Evolutionary conservation across 2,797 vertebrate genomes (phyloP).

Genomic region (Tapera naevia): DNA sequence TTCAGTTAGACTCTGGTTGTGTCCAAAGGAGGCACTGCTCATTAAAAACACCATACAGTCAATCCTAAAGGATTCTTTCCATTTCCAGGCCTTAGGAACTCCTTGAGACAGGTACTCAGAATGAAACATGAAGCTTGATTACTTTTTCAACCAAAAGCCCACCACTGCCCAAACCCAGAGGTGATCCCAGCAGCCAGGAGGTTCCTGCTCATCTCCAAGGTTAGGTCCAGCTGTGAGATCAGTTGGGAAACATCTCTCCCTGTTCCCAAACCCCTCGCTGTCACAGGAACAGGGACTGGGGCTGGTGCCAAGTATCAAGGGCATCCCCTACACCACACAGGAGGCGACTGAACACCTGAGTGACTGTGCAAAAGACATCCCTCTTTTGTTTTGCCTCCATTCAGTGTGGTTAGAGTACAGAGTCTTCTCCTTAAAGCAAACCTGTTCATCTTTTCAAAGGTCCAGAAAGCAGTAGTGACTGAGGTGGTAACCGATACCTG

Average conservation of each 20-base stretch:
- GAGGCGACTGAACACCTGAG: accelerated
- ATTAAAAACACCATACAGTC: not conserved
- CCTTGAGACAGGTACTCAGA: not conserved
- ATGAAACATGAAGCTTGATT: not conserved
- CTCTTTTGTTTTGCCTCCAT: not conserved
- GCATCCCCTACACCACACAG: accelerated
- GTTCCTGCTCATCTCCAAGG: not conserved
- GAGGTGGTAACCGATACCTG: not conserved
- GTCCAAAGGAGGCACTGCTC: not conserved
- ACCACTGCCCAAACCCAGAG: not conserved
- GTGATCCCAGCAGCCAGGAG: not conserved
- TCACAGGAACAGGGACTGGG: not conserved
- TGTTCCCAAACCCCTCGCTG: not conserved
- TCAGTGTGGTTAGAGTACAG: not conserved
- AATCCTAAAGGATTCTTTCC: not conserved
- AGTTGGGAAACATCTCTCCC: not conserved
- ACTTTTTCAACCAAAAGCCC: not conserved
- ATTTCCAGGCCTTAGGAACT: not conserved
- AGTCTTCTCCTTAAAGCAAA: not conserved
- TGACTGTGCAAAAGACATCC: accelerated
- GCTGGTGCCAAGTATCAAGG: not conserved
- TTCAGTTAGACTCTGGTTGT: too few species aligned
- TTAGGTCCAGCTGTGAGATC: not conserved
- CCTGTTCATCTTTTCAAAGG: not conserved
- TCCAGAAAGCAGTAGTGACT: accelerated